Evolutionary conservation across 1,140 invertebrate genomes (phyloP).

Genomic region (Ephestia elutella): DNA sequence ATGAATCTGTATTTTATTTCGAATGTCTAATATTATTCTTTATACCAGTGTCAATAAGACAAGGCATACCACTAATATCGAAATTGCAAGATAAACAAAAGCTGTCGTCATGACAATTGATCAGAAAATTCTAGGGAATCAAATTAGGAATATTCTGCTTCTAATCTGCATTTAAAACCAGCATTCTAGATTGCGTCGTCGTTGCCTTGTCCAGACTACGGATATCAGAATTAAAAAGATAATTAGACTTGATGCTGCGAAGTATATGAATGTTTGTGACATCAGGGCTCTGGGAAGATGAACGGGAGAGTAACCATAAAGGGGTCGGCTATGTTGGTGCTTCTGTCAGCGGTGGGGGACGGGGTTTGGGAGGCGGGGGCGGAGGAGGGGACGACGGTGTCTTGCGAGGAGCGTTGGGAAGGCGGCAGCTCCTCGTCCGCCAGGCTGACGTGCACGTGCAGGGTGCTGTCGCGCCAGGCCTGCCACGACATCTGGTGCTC

Average conservation of each 20-base stretch:
- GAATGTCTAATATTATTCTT: constrained; percentile 8
- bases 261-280: constrained; percentile 29
- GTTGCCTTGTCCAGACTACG: not conserved
- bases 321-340: constrained; percentile 51
- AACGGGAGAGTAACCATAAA: constrained; percentile 46
- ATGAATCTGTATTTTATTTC: constrained; percentile 34
- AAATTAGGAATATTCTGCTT: not conserved
- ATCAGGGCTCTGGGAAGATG: constrained; percentile 35
- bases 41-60: constrained; percentile 10
- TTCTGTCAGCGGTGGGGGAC: constrained; percentile 30
- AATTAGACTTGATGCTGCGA: constrained; percentile 15
- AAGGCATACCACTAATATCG: not conserved
- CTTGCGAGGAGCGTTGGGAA: constrained; percentile 22
- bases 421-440: constrained; percentile 28
- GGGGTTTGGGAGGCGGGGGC: constrained; percentile 23
- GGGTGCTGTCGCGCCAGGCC: constrained; percentile 60
- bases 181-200: not conserved
- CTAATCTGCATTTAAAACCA: not conserved
- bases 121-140: not conserved
- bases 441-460: constrained; percentile 57
- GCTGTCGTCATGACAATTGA: constrained; percentile 2
- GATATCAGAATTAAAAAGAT: constrained; percentile 27
- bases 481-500: constrained; percentile 65
- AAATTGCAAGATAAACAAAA: not conserved
- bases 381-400: constrained; percentile 24